Base-by-base conservation (phyloP, 2,113 vertebrate genomes). In the Protomyctophum bolini region DNA sequence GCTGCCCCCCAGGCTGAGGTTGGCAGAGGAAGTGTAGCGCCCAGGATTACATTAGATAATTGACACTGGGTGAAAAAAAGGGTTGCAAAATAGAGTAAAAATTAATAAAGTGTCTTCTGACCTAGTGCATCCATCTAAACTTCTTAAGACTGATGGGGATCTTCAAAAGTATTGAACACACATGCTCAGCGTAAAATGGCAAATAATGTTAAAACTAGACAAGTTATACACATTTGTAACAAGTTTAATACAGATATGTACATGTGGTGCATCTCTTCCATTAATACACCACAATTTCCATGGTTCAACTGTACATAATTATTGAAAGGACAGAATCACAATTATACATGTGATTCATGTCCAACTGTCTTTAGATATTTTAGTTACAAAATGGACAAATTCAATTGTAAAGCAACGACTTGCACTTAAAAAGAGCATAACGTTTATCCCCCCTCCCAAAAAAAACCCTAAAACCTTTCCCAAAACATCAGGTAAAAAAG, bases 341-440 rank as follows among this genome's bases (percentile, higher is more conserved):
- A 57, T 49, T 73, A 69, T 57, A 7, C 49, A 50, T 10, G 10
- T 10, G 10, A 50, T 66, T 63, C 63, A 59, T 47, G 63, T 52
- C 70, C 70, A 63, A 72, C 11, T 54, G 8, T 12, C 11, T 12
- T 4, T 12, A n/a, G 66, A 58, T 63, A 47, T 60, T 50, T 51
- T 58, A 47, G 11, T 28, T 41, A 63, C 45, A 58, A 57, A 41
- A 45, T 28, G 56, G 45, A 62, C 29, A 45, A 65, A 73, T 58
- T 45, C 49, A 93, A 73, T 67, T 75, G 85, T 70, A 87, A 73
- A 72, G 72, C 75, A 86, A 74, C 45, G 57, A 77, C 78, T 75
- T 66, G 94, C 59, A 79, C 93, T 60, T 15, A 41, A 70, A 69
- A 75, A 62, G 28, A 46, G 14, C 6, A 83, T 52, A 75, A 33